These are phyloP conservation scores for Amaurobius ferox DNA, from an alignment of 2,888 invertebrate genomes.

Conservation along the genomic window DNA sequence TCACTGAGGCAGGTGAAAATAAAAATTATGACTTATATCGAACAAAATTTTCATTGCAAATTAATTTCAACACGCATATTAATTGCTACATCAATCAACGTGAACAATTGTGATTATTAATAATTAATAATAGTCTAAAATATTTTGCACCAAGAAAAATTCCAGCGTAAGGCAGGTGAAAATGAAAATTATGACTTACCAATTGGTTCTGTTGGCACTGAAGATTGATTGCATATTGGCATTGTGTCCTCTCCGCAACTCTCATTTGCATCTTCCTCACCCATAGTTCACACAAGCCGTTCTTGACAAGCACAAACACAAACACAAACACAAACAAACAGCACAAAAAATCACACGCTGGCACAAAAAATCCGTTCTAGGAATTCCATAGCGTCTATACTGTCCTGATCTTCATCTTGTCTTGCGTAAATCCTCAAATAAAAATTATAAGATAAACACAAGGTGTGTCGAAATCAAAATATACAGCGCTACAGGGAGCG, in stretches of 20 bases:
- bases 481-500: slow-evolving; percentile 9
- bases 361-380: neutral
- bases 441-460: no score
- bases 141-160: no score
- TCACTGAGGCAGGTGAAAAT: no score
- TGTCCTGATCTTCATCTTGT: neutral
- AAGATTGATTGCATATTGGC: slow-evolving; percentile 27
- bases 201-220: slow-evolving; percentile 62
- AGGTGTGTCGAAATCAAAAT: slow-evolving; percentile 29
- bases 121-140: no score
- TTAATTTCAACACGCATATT: no score
- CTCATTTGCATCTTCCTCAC: slow-evolving; percentile 40
- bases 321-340: slow-evolving; percentile 13
- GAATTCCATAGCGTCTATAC: neutral
- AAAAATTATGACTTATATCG: no score
- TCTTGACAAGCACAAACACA: slow-evolving; percentile 1
- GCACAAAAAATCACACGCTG: neutral
- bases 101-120: no score
- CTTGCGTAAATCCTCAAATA: neutral
- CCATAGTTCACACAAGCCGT: slow-evolving; percentile 7
- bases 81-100: no score
- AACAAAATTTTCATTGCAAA: no score
- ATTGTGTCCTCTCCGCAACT: slow-evolving; percentile 26
- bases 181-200: slow-evolving; percentile 33
- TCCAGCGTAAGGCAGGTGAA: no score